phyloP scores from a whole-genome alignment of 2,888 invertebrate species.

The Yponomeuta evonymella region DNA sequence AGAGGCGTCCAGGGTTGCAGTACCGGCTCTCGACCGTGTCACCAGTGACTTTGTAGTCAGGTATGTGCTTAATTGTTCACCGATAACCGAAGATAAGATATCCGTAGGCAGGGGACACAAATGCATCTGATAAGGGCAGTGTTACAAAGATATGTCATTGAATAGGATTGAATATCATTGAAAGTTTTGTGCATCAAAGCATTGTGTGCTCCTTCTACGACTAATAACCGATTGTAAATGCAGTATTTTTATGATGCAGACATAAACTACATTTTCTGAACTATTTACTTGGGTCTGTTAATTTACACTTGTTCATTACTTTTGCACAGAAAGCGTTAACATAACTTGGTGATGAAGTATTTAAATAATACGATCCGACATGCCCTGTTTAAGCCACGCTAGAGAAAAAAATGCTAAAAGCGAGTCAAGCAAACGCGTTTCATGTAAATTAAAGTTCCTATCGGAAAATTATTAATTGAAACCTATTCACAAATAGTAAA shows the following conservation, averaged over 20 bases:
- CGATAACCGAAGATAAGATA: constrained; percentile 9
- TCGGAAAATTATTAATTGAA: too few relatives aligned
- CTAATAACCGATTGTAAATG: neutral
- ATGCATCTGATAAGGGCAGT: neutral
- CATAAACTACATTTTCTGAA: neutral
- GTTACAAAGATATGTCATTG: neutral
- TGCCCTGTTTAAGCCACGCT: neutral
- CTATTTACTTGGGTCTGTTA: neutral
- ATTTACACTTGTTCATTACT: neutral
- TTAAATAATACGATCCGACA: constrained; percentile 9
- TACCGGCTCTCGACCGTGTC: constrained; percentile 83
- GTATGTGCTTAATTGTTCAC: constrained; percentile 44
- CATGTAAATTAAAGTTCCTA: too few relatives aligned
- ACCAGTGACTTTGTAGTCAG: constrained; percentile 84
- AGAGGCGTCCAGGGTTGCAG: constrained; percentile 84
- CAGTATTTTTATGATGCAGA: neutral
- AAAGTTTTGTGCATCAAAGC: neutral
- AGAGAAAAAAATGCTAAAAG: neutral
- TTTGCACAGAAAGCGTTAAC: neutral
- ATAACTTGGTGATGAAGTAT: neutral
- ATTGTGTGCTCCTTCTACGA: too few relatives aligned
- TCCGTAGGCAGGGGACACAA: neutral
- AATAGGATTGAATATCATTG: neutral
- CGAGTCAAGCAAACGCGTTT: too few relatives aligned
- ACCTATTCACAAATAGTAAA: too few relatives aligned